A percentile compares a stretch with the other conserved stretches of the same genome.
Conservation (phyloP, 30 jellyfish, hydroid and myxozoan species). For the Aurelia aurita region DNA sequence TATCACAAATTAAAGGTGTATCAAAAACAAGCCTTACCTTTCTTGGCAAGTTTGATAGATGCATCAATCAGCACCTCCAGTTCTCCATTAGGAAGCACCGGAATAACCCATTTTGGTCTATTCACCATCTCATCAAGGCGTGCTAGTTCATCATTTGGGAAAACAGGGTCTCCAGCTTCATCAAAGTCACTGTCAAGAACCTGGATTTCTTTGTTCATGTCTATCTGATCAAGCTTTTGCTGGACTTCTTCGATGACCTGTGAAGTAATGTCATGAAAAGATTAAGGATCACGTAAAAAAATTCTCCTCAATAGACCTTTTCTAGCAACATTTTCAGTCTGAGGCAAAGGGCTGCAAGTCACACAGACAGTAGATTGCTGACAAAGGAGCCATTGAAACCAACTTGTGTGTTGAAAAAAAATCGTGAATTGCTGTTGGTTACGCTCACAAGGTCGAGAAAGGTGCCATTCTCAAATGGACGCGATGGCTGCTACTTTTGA, state of each 20-base stretch:
- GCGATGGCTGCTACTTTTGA: too few relatives aligned
- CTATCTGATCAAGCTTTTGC: slow-evolving; percentile 25
- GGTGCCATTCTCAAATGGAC: too few relatives aligned
- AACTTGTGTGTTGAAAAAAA: too few relatives aligned
- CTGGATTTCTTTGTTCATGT: slow-evolving; percentile 25
- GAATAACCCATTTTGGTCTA: slow-evolving; percentile 96
- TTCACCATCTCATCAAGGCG: slow-evolving; percentile 95
- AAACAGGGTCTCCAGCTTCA: slow-evolving; percentile 90
- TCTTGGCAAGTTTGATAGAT: slow-evolving; percentile 81
- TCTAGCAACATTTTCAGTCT: too few relatives aligned
- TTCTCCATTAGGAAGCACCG: slow-evolving; percentile 96
- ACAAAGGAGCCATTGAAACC: too few relatives aligned
- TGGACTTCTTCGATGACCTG: slow-evolving; percentile 47
- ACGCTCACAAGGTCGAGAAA: too few relatives aligned
- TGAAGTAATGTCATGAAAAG: not conserved
- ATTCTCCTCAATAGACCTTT: too few relatives aligned
- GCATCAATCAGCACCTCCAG: slow-evolving; percentile 90
- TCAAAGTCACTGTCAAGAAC: slow-evolving; percentile 81
- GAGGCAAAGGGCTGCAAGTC: too few relatives aligned
- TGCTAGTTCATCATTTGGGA: slow-evolving; percentile 85
- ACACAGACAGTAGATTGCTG: too few relatives aligned
- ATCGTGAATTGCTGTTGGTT: too few relatives aligned
- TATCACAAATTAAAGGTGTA: not conserved
- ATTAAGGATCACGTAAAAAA: too few relatives aligned
- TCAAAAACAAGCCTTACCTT: slow-evolving; percentile 46